phyloP scores from a whole-genome alignment of 2,113 vertebrate species.

The Capricornis sumatraensis region DNA sequence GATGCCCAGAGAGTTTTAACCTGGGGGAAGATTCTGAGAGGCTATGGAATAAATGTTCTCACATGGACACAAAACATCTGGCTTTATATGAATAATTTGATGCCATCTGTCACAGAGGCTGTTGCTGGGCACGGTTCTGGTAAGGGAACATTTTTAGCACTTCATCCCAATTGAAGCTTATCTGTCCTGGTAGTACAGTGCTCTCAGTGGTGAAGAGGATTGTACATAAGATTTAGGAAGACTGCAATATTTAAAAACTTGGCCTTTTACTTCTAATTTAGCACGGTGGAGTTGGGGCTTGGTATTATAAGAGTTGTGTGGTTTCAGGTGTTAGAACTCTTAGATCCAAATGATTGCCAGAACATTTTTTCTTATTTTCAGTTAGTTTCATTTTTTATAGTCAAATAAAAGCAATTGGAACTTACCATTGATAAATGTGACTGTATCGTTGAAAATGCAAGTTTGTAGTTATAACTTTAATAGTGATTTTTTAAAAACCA shows the following conservation, averaged over 20 bases:
- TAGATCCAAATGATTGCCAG: neutral
- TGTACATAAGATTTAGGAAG: constrained; percentile 1
- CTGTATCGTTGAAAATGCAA: neutral
- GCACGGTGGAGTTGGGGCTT: neutral
- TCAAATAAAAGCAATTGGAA: neutral
- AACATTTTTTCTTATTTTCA: neutral
- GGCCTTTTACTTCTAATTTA: neutral
- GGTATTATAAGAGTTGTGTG: neutral
- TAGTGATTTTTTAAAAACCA: neutral
- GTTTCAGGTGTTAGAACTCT: neutral
- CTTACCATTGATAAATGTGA: neutral
- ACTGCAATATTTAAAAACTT: neutral
- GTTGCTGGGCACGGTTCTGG: neutral
- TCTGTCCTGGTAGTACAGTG: neutral
- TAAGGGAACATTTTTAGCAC: neutral
- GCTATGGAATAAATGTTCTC: neutral
- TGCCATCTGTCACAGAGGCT: neutral
- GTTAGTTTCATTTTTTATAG: neutral
- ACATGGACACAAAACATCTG: neutral
- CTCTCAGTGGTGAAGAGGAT: neutral
- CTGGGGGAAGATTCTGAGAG: neutral
- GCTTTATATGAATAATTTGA: neutral
- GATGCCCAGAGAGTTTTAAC: neutral
- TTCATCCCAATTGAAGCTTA: neutral
- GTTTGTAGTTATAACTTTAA: neutral